Evolutionary conservation across 2,797 vertebrate species (phyloP), one percentile per base, ranked within the genome.

Genomic region (Falco berigora): DNA sequence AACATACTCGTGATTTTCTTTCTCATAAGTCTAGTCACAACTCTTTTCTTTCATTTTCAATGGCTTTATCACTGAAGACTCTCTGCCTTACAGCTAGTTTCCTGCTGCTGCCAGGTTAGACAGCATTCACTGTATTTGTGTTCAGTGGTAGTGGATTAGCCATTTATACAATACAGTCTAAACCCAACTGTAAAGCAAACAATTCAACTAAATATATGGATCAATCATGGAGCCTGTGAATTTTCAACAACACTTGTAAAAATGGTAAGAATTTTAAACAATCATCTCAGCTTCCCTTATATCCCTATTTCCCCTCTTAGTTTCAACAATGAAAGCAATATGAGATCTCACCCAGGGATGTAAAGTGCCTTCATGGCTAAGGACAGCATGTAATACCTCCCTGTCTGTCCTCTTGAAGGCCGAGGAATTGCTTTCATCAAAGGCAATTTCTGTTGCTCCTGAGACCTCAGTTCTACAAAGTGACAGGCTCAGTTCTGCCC

Each of bases 151-250:
- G 75, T 55, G 38, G 56, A 53, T 93, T 95, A 89, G 71, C 90
- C 76, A 91, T 87, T 96, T 88, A 84, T 71, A 87, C 84, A 96
- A 94, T 94, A 89, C 84, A 95, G 63, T 72, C 82, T 80, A 88
- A 61, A 6, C 47, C n/a, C 55, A 95, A 84, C 72, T 46, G 55
- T 88, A 92, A 84, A 15, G 73, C 94, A 94, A 91, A 90, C 40
- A 96, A 96, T 84, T 94, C 75, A 82, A 74, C 92, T 94, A 96
- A 96, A 97, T 86, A 91, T 79, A 85, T 61, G 53, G 90, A 80
- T 80, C 62, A 63, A 76, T 74, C 47, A 7, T 78, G 71, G 59
- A 90, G 75, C 90, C 73, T 80, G 3, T 40, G 34, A 42, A 61
- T 68, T 82, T 82, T 69, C 25, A 69, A 8, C 10, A 58, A 19